phyloP scores from a whole-genome alignment of 2,797 vertebrate species.

The Spinibarbus caldwelli region DNA sequence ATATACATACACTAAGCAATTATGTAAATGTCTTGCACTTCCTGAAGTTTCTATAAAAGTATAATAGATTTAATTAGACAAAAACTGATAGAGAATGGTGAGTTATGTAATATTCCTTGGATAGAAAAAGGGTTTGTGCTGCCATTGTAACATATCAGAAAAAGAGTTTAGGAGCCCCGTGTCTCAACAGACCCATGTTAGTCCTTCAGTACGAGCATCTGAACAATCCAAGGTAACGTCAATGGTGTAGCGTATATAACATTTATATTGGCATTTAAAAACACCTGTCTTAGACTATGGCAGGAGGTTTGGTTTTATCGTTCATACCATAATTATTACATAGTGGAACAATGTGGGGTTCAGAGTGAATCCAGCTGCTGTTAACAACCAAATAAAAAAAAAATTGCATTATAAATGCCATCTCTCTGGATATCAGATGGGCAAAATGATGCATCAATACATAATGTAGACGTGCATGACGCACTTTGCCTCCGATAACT shows the following conservation, averaged over 20 bases:
- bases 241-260: neutral
- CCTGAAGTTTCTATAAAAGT: neutral
- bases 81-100: constrained; percentile 24
- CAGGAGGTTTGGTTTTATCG: neutral
- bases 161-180: constrained; percentile 20
- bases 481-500: constrained; percentile 17
- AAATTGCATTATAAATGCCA: neutral
- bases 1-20: neutral
- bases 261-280: constrained; percentile 36
- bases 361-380: constrained; percentile 5
- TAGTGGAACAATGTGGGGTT: constrained; percentile 1
- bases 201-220: constrained; percentile 37
- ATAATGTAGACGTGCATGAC: neutral
- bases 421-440: constrained; percentile 16
- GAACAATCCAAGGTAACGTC: constrained; percentile 36
- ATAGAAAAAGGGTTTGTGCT: neutral
- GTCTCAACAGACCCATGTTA: constrained; percentile 25
- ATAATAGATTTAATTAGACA: neutral
- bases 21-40: neutral
- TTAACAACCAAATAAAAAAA: neutral
- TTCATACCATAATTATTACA: constrained; percentile 29
- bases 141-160: constrained; percentile 22
- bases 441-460: neutral
- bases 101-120: constrained; percentile 33
- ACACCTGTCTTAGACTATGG: constrained; percentile 25